Percentiles rank a stretch among this genome's conserved stretches.
Conservation (phyloP, 2,888 invertebrate genomes). For the Nineta flava region DNA sequence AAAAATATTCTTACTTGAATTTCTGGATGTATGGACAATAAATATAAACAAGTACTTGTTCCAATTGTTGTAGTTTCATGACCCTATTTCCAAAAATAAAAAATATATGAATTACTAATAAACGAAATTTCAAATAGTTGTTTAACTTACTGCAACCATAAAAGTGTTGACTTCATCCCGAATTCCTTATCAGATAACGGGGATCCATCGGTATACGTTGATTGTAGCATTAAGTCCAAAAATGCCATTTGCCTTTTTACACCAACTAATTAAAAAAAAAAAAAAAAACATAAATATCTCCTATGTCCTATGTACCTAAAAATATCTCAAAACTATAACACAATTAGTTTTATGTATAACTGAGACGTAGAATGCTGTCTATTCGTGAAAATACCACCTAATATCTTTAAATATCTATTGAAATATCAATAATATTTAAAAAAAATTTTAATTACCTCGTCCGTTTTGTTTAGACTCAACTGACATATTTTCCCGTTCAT, state of each 20-base stretch:
- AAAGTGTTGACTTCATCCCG: slow-evolving; percentile 1
- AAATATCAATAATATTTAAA: too few relatives aligned
- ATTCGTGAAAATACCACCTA: too few relatives aligned
- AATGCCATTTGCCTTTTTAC: background rate
- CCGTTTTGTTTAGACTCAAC: background rate
- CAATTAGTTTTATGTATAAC: too few relatives aligned
- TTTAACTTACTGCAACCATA: background rate
- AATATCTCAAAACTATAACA: too few relatives aligned
- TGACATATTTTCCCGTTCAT: too few relatives aligned
- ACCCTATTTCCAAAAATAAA: background rate
- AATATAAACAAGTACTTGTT: background rate
- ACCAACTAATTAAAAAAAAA: background rate
- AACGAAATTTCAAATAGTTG: too few relatives aligned
- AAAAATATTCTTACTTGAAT: background rate
- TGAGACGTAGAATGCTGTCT: too few relatives aligned
- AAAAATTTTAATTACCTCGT: too few relatives aligned
- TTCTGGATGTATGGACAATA: background rate
- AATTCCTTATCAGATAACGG: background rate
- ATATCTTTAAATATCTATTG: too few relatives aligned
- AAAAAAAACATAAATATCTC: too few relatives aligned
- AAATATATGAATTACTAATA: too few relatives aligned
- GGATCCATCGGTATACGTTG: background rate
- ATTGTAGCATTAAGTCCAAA: background rate
- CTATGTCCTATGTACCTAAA: too few relatives aligned
- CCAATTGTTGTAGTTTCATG: slow-evolving; percentile 1